Conservation (phyloP, 2,797 vertebrate genomes). For the Silurus lanzhouensis region DNA sequence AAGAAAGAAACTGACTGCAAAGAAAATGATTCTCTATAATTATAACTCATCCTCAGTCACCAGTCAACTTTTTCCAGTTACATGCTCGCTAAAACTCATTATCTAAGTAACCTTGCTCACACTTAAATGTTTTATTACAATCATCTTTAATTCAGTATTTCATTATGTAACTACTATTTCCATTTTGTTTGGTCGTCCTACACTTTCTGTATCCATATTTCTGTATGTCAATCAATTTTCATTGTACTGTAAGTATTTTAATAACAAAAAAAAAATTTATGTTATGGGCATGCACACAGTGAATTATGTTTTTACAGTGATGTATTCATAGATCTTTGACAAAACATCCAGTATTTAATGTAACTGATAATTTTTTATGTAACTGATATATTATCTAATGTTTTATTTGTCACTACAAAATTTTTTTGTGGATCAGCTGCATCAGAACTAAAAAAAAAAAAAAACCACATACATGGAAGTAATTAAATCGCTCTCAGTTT, state of each 20-base stretch:
- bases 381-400: background rate
- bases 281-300: background rate
- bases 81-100: background rate
- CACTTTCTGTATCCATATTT: background rate
- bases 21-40: background rate
- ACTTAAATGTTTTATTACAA: background rate
- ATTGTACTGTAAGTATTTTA: background rate
- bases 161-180: background rate
- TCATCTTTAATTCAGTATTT: background rate
- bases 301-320: background rate
- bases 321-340: background rate
- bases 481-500: background rate
- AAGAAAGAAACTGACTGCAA: background rate
- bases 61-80: background rate
- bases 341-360: background rate
- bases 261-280: background rate
- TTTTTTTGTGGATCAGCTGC: background rate
- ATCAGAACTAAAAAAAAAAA: background rate
- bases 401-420: background rate
- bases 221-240: background rate
- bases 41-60: background rate
- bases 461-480: background rate
- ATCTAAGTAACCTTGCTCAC: background rate
- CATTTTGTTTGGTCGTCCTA: background rate
- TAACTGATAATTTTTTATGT: background rate